Base-by-base conservation (phyloP, 2,113 vertebrate species). In the Crypturellus undulatus region DNA sequence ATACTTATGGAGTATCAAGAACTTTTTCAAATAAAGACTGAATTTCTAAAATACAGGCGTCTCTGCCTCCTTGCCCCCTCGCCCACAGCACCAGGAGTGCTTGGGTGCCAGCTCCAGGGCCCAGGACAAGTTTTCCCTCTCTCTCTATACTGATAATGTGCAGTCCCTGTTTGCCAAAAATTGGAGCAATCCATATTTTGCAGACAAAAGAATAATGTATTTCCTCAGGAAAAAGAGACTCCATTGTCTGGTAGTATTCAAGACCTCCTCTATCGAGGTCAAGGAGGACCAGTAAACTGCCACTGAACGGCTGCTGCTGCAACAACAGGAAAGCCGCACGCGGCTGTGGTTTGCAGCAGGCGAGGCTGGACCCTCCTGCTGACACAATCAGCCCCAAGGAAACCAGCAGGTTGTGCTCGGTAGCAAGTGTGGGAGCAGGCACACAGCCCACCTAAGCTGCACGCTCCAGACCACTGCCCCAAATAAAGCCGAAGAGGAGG, bases 311-410 rank as follows among this genome's bases (percentile, higher is more conserved):
- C 76, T 92, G 62, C 72, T 94, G 65, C 79, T 64, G 77, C 60
- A 88, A 62, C 71, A 70, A 70, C 73, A 92, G 69, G 51, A 92
- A 90, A 84, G 38, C 56, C 4, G 0, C 42, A 70, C 72, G 72
- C 71, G 83, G 25, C 30, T 21, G 45, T 15, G 47, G 77, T 95
- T 51, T 86, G 76, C 19, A 90, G 78, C 79, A 17, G 2, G 56
- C 68, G 43, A 73, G 80, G 51, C 9, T 5, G 8, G 36, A 45
- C 32, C 70, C 26, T 56, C 77, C 62, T 63, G 4, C n/a, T 38
- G 40, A 42, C 22, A 11, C 0, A 12, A 80, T 38, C 28, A 21
- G 2, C 15, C 68, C 42, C 7, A 8, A 56, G 1, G 1, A 77
- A 86, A 84, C 9, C 79, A 28, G 7, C 72, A 75, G 72, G 83